Base-by-base conservation (phyloP, 1,140 invertebrate genomes). In the Ceratosolen fusciceps region DNA sequence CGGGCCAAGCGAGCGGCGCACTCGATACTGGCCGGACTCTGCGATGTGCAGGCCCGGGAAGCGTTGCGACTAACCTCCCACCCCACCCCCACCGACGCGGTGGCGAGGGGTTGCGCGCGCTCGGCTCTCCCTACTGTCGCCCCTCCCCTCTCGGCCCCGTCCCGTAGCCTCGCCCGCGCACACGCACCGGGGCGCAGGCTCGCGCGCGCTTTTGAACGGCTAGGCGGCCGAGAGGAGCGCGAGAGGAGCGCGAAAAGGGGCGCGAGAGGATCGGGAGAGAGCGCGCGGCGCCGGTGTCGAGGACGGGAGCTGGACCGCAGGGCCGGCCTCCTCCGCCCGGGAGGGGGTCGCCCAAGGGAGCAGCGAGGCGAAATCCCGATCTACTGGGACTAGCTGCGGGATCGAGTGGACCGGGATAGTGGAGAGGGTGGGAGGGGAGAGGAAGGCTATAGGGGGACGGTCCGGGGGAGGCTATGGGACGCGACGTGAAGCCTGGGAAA, bases 21-120 rank as follows among this genome's bases (percentile, higher is more conserved):
- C 60, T 75, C 74, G 74, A 75, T 75, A 75, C 74, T 75, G 74
- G 52, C 71, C 71, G 19, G 52, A 39, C 31, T 12, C 26, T 29
- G 39, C 70, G 47, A 26, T 10, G 71, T n/a, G 72, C 54, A 29
- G 21, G 31, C 47, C 34, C 24, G 47, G 9, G 68, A 21, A 16
- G 68, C 39, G 26, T n/a, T 49, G 68, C 68, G 43, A n/a, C 43
- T 19, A 52, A 24, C 52, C 12, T 24, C 52, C 4, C 52, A 21
- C 5, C 43, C 12, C n/a, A 34, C 12, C 21, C 73, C 16, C 39
- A 24, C 70, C 47, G 43, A 19, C 39, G 39, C 9, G 74, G 60
- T n/a, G 49, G 29, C 21, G 24, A 65, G 31, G 24, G 43, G n/a
- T n/a, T n/a, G 60, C 60, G 74, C 74, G 60, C 62, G 49, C n/a